Base-by-base conservation (phyloP, 1,140 invertebrate species). In the Arion vulgaris region DNA sequence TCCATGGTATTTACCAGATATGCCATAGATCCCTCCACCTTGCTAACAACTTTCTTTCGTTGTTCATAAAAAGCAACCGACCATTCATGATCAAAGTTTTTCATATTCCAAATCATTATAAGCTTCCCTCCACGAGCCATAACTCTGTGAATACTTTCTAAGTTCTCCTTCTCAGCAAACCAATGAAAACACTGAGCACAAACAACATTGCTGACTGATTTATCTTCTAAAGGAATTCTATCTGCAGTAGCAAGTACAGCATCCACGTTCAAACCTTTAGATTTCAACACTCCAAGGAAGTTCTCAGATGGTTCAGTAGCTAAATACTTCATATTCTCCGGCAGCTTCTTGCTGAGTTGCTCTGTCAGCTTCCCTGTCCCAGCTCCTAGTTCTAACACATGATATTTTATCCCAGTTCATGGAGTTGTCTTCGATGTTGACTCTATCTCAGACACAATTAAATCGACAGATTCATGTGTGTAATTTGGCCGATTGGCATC, bases 151-250 rank as follows among this genome's bases (percentile, higher is more conserved):
- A 86, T 86, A 49, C 83, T 81, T 45, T 75, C 26, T 0, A 86
- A 36, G n/a, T 38, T 45, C 34, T 82, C 80, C 34, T 72, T 69
- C 26, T 71, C 71, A 38, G 84, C 62, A 80, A 86, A 86, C 84
- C 84, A 86, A 62, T 86, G 85, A 51, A 86, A 86, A 53, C 84
- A 85, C 68, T 86, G 85, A n/a, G 84, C 85, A 78, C 84, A 85
- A 0, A 85, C 72, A 19, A 86, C 45, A 34, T 73, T 81, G 72
- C 83, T 71, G 0, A 85, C 62, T 36, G 49, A 23, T 17, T 41
- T 57, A 1, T 75, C 66, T 49, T 0, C 28, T 1, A 80, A 39
- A 51, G 62, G 62, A 49, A 80, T 69, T 32, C 34, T 41, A 66
- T 32, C 78, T 19, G 83, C 83, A 23, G 71, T 41, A 41, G 74